Evolutionary conservation across 2,888 invertebrate species (phyloP).

Genomic region (Metacarcinus magister): DNA sequence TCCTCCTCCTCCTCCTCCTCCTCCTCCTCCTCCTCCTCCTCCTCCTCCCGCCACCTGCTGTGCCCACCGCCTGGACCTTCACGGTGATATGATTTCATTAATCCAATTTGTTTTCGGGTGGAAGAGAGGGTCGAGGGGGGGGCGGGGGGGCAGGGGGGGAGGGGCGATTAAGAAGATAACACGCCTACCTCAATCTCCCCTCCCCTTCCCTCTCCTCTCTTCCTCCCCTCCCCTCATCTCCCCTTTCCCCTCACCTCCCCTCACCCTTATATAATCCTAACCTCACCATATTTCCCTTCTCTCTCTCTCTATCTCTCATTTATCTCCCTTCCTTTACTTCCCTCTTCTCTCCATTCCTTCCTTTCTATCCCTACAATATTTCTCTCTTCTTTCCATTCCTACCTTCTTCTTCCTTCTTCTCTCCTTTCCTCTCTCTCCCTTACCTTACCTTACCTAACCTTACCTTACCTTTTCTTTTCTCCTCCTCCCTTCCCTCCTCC

Average conservation of each 20-base stretch:
- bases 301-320: background rate
- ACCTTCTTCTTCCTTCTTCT: background rate
- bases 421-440: background rate
- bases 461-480: background rate
- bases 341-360: background rate
- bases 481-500: too few relatives aligned
- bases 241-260: background rate
- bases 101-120: slow-evolving; percentile 73
- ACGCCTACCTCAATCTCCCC: background rate
- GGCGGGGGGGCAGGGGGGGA: slow-evolving; percentile 33
- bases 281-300: background rate
- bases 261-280: background rate
- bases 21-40: slow-evolving; percentile 21
- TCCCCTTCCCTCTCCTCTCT: background rate
- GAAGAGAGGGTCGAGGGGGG: background rate
- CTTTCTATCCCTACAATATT: too few relatives aligned
- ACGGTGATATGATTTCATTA: slow-evolving; percentile 77
- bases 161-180: slow-evolving; percentile 68
- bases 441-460: too few relatives aligned
- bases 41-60: slow-evolving; percentile 55
- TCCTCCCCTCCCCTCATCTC: background rate
- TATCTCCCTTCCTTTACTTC: background rate
- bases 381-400: background rate
- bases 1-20: background rate
- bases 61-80: slow-evolving; percentile 65